Percentiles rank a stretch among this genome's conserved stretches.
These are phyloP conservation scores for Eucera pruinosa DNA, from an alignment of 2,888 invertebrate species.

Conservation along the genomic window DNA sequence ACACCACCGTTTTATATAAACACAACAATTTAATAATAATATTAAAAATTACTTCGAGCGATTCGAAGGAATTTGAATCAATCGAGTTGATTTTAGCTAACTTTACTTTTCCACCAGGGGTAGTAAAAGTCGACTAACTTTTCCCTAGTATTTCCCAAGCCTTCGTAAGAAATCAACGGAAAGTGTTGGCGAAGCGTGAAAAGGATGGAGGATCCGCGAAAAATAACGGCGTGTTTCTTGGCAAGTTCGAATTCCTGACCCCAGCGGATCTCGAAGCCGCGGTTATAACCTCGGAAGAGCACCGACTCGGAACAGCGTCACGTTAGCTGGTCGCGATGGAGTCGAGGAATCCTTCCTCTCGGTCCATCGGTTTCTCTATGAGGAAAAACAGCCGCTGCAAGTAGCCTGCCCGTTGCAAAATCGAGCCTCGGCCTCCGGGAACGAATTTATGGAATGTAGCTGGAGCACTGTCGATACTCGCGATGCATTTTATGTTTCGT, in stretches of 20 bases:
- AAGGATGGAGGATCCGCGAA: conserved; percentile 69
- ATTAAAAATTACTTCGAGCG: background rate
- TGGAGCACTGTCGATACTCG: conserved; percentile 8
- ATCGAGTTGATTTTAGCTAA: too few relatives aligned
- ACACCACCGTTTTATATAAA: too few relatives aligned
- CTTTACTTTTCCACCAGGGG: too few relatives aligned
- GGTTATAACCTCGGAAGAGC: conserved; percentile 72
- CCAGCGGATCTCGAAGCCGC: conserved; percentile 69
- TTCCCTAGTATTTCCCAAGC: background rate
- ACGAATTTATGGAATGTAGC: conserved; percentile 47
- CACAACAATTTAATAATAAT: too few relatives aligned
- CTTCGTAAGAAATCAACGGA: conserved; percentile 1
- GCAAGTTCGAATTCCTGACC: conserved; percentile 76
- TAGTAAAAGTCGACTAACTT: too few relatives aligned
- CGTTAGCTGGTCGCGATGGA: conserved; percentile 61
- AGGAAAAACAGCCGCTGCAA: conserved; percentile 42
- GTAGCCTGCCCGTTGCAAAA: conserved; percentile 38
- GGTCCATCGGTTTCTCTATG: conserved; percentile 44
- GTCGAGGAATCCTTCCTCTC: conserved; percentile 53
- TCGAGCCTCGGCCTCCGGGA: conserved; percentile 39
- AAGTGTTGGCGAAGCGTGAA: conserved; percentile 63
- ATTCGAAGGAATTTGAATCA: background rate
- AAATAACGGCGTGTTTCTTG: conserved; percentile 73
- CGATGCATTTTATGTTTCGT: conserved; percentile 9
- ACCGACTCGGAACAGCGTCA: conserved; percentile 76